Conservation (phyloP, 2,797 vertebrate species). For the Otus scops region DNA sequence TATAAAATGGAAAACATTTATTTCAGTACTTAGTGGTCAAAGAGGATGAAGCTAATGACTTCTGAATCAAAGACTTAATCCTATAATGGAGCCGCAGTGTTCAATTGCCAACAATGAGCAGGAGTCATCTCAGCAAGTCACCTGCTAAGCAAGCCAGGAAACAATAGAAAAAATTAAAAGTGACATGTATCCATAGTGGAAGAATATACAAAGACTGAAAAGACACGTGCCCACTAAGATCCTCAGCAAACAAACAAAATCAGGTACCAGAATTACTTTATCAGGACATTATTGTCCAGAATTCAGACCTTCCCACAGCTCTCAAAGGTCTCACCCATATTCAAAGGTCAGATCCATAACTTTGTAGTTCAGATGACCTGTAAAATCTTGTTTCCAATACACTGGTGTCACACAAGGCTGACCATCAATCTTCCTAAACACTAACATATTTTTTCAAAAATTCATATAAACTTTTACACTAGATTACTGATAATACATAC, state of each 20-base stretch:
- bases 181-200: fast-evolving
- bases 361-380: neutral
- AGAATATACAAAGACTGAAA: neutral
- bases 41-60: slow-evolving; percentile 12
- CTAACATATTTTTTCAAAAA: neutral
- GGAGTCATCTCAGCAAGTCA: neutral
- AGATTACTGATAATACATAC: neutral
- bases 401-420: neutral
- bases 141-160: neutral
- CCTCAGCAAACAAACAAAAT: neutral
- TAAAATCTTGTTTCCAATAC: neutral
- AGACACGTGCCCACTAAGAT: fast-evolving
- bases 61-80: neutral
- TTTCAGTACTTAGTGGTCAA: neutral
- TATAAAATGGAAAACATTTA: neutral
- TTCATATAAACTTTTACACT: neutral
- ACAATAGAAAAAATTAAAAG: neutral
- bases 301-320: neutral
- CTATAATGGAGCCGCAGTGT: neutral
- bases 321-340: neutral
- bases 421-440: neutral
- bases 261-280: neutral
- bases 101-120: neutral
- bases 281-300: neutral
- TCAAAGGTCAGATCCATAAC: neutral